Conservation (phyloP, 2,797 vertebrate genomes). For the Leuciscus waleckii region DNA sequence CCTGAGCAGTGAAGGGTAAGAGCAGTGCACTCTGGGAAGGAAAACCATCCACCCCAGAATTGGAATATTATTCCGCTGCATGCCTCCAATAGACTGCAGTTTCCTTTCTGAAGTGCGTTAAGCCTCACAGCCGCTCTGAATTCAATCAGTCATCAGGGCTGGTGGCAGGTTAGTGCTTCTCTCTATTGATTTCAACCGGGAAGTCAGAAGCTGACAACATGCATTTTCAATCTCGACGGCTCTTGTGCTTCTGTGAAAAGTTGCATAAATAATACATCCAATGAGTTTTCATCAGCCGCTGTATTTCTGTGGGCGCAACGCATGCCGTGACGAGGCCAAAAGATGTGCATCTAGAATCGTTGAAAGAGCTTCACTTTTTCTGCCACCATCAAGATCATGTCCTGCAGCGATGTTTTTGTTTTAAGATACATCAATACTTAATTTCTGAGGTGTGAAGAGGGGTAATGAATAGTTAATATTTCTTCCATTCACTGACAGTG, state of each 20-base stretch:
- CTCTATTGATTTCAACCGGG: conserved; percentile 68
- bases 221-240: conserved; percentile 62
- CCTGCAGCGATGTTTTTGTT: conserved; percentile 47
- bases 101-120: conserved; percentile 67
- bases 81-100: conserved; percentile 60
- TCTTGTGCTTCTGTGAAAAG: conserved; percentile 61
- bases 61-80: conserved; percentile 59
- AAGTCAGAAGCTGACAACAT: conserved; percentile 58
- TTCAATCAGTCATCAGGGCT: conserved; percentile 70
- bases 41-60: conserved; percentile 32
- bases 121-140: conserved; percentile 72
- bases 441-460: conserved; percentile 53
- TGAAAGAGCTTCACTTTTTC: conserved; percentile 19
- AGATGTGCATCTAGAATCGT: conserved; percentile 38
- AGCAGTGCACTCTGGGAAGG: conserved; percentile 47
- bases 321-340: conserved; percentile 54
- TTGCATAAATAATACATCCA: conserved; percentile 65
- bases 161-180: conserved; percentile 62
- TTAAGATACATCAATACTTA: conserved; percentile 57
- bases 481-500: conserved; percentile 60
- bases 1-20: conserved; percentile 38
- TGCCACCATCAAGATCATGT: background rate
- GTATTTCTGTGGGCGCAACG: conserved; percentile 14
- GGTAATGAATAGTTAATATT: conserved; percentile 63
- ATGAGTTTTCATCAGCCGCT: conserved; percentile 61